Conservation (phyloP, 2,888 invertebrate genomes). For the Drosophila robusta region DNA sequence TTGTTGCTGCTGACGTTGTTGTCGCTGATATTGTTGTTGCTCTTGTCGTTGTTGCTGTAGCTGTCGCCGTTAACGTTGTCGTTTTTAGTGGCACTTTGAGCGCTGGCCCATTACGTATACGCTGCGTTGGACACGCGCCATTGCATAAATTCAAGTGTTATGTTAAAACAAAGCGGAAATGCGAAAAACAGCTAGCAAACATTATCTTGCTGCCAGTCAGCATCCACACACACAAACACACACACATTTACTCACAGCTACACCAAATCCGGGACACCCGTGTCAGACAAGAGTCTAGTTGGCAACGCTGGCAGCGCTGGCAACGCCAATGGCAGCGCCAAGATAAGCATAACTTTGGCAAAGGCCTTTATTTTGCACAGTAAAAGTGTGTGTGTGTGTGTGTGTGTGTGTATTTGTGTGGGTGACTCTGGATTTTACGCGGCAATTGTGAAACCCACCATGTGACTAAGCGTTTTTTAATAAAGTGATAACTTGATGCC, state of each 20-base stretch:
- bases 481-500: conserved; percentile 78
- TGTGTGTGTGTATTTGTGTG: conserved; percentile 16
- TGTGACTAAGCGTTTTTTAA: conserved; percentile 79
- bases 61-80: conserved; percentile 42
- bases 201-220: conserved; percentile 46
- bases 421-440: conserved; percentile 44
- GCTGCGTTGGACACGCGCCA: conserved; percentile 82
- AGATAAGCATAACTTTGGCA: conserved; percentile 77
- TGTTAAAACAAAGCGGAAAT: conserved; percentile 81
- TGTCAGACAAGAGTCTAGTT: conserved; percentile 52
- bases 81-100: conserved; percentile 73
- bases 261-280: conserved; percentile 42
- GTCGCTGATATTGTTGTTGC: conserved; percentile 30
- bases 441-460: conserved; percentile 25
- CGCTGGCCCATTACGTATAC: conserved; percentile 73
- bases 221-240: not conserved
- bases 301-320: conserved; percentile 29
- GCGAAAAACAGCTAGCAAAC: conserved; percentile 56
- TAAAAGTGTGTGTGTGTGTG: conserved; percentile 38
- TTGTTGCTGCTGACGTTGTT: conserved; percentile 49
- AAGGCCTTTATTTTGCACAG: conserved; percentile 58
- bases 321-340: conserved; percentile 41
- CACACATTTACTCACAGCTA: too few relatives aligned
- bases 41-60: conserved; percentile 36
- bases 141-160: conserved; percentile 82